These are phyloP conservation scores for Anas bahamensis DNA, from an alignment of 2,797 vertebrate genomes.

Conservation along the genomic window DNA sequence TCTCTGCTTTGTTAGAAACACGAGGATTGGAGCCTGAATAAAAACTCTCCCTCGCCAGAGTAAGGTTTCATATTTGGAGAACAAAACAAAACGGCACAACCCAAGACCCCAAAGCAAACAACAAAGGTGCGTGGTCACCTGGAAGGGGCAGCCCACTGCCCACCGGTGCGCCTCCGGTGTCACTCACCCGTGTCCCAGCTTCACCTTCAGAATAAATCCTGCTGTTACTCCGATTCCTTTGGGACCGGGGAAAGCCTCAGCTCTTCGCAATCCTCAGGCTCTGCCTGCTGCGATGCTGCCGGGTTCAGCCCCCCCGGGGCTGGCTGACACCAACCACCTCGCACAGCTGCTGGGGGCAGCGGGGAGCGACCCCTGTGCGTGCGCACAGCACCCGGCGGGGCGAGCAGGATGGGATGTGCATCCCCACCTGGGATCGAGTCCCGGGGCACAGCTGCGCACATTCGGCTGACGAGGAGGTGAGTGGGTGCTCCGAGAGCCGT, in stretches of 20 bases:
- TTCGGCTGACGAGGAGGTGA: background rate
- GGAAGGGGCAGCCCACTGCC: background rate
- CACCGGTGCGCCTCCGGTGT: background rate
- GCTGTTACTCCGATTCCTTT: background rate
- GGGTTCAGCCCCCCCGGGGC: background rate
- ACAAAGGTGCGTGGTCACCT: accelerated
- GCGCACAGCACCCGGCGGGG: background rate
- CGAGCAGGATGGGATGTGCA: background rate
- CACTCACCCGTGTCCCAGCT: background rate
- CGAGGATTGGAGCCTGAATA: background rate
- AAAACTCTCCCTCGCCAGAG: background rate
- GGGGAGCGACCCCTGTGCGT: background rate
- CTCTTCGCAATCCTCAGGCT: background rate
- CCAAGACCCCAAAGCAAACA: background rate
- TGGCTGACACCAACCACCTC: accelerated
- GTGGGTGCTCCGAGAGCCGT: background rate
- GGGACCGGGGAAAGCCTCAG: background rate
- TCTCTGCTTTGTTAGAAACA: background rate
- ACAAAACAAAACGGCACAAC: background rate
- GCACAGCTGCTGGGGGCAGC: accelerated
- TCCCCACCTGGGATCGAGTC: background rate
- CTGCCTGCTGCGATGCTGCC: accelerated
- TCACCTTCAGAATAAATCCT: background rate
- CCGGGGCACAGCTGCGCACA: background rate
- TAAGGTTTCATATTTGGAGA: too few species aligned